phyloP scores from a whole-genome alignment of 2,113 vertebrate genomes.

The Alethe castanea region DNA sequence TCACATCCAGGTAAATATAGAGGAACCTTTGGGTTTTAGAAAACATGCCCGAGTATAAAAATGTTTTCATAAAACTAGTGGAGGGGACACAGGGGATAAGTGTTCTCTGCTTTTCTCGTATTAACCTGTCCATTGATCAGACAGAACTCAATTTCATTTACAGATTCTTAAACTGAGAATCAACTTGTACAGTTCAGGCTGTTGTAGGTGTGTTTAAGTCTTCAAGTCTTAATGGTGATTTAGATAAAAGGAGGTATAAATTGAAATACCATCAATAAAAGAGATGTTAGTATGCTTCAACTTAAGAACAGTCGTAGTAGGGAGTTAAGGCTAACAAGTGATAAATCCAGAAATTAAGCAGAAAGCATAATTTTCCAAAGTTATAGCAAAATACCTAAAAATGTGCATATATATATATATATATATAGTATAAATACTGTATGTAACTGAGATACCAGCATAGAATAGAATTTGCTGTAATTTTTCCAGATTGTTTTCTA shows the following conservation, averaged over 20 bases:
- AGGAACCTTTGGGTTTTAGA: background rate
- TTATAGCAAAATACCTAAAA: background rate
- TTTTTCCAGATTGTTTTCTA: background rate
- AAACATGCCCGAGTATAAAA: background rate
- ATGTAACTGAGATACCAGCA: background rate
- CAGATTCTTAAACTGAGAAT: background rate
- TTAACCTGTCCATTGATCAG: background rate
- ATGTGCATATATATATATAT: background rate
- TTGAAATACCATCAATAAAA: background rate
- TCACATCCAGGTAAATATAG: background rate
- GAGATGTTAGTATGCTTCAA: background rate
- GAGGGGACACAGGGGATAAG: background rate
- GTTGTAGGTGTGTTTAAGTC: background rate
- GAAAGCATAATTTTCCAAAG: background rate
- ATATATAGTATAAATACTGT: background rate
- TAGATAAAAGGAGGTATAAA: background rate
- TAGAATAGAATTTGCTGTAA: background rate
- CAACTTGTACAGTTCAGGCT: background rate
- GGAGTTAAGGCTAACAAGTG: background rate
- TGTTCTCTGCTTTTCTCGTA: background rate
- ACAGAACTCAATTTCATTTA: background rate
- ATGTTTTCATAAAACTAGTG: background rate
- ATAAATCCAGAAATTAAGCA: background rate
- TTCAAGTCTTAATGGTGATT: background rate
- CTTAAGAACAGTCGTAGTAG: background rate